phyloP scores from a whole-genome alignment of 1,140 invertebrate species.

The Pseudachorutes palmiensis region DNA sequence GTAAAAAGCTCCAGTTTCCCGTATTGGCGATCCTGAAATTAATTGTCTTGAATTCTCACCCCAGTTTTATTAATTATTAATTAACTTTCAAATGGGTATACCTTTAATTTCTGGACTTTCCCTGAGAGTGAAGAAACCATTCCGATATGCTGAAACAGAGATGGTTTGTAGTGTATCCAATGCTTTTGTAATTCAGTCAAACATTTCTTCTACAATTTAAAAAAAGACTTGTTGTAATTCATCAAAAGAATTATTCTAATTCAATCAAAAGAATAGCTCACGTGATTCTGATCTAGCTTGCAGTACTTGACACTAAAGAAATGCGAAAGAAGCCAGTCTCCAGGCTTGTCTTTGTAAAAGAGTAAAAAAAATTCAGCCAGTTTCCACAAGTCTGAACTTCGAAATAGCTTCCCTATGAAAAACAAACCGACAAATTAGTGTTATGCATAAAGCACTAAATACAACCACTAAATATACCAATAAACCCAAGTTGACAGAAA shows the following conservation, averaged over 20 bases:
- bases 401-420: slow-evolving; percentile 80
- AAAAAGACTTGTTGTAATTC: slow-evolving; percentile 18
- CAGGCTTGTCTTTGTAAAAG: slow-evolving; percentile 92
- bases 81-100: slow-evolving; percentile 43
- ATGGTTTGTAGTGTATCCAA: slow-evolving; percentile 82
- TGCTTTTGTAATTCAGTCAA: slow-evolving; percentile 66
- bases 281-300: slow-evolving; percentile 68
- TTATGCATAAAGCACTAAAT: slow-evolving; percentile 22
- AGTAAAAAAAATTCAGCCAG: slow-evolving; percentile 88
- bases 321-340: slow-evolving; percentile 91
- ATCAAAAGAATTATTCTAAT: neutral
- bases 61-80: neutral
- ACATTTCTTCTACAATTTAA: slow-evolving; percentile 81
- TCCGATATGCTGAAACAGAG: slow-evolving; percentile 92
- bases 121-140: slow-evolving; percentile 90
- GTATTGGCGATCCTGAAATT: slow-evolving; percentile 76
- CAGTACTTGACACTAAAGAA: slow-evolving; percentile 86
- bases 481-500: slow-evolving; percentile 88
- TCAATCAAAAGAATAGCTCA: slow-evolving; percentile 45
- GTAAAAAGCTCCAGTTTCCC: slow-evolving; percentile 75
- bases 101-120: slow-evolving; percentile 94
- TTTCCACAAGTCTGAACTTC: slow-evolving; percentile 75
- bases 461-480: slow-evolving; percentile 51
- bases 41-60: slow-evolving; percentile 6
- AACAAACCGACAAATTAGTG: slow-evolving; percentile 25